Conservation (phyloP, 1,140 invertebrate species). For the Melipona quadrifasciata region DNA sequence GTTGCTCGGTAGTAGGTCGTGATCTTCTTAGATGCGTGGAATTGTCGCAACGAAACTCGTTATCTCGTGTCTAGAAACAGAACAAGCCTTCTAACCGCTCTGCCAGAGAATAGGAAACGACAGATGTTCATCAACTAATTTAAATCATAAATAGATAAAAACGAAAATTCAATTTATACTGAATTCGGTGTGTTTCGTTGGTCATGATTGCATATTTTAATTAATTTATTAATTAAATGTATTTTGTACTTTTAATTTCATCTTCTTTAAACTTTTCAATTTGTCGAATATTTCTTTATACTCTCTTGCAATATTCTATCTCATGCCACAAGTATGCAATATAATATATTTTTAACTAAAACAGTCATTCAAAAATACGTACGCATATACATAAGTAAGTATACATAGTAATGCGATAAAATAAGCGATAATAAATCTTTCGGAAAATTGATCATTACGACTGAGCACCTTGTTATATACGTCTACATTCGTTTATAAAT, state of each 20-base stretch:
- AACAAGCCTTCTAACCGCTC: constrained; percentile 42
- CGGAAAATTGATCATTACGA: not conserved
- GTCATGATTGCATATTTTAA: not conserved
- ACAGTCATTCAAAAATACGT: not conserved
- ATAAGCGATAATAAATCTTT: not conserved
- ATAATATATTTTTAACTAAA: not conserved
- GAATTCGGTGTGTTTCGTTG: not conserved
- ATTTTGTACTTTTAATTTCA: not conserved
- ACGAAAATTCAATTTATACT: not conserved
- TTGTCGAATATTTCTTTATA: not conserved
- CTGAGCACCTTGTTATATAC: no score
- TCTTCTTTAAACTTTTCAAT: not conserved
- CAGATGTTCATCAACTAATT: constrained; percentile 3
- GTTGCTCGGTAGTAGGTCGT: constrained; percentile 33
- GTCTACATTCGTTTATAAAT: not conserved
- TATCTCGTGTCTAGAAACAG: constrained; percentile 45
- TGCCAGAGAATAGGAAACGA: constrained; percentile 10
- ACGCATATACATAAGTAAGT: no score
- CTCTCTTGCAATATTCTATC: not conserved
- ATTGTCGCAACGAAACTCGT: constrained; percentile 52
- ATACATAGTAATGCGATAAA: not conserved
- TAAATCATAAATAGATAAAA: not conserved
- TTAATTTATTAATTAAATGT: not conserved
- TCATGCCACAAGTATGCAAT: not conserved
- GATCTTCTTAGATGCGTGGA: constrained; percentile 56